phyloP scores from a whole-genome alignment of 2,113 vertebrate species.

The Nerophis ophidion region DNA sequence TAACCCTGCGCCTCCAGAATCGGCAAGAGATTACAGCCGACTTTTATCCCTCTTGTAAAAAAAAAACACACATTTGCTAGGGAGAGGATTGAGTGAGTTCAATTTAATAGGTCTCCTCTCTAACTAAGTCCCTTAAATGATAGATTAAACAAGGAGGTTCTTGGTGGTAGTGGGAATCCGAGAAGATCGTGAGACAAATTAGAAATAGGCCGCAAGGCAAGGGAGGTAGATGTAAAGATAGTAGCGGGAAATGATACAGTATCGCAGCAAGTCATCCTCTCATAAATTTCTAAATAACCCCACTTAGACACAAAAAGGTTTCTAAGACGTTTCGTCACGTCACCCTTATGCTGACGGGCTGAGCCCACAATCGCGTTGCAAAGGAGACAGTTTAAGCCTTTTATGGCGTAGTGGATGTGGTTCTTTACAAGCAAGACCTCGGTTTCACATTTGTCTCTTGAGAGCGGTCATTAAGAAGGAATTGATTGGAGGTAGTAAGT shows the following conservation, averaged over 20 bases:
- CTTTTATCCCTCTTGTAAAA: slow-evolving; percentile 41
- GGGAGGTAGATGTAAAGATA: slow-evolving; percentile 9
- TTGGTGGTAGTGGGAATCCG: slow-evolving; percentile 25
- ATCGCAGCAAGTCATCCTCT: slow-evolving; percentile 19
- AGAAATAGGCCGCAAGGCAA: slow-evolving; percentile 29
- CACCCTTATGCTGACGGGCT: neutral
- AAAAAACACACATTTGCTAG: slow-evolving; percentile 30
- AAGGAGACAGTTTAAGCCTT: slow-evolving; percentile 18
- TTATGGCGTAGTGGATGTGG: slow-evolving; percentile 18
- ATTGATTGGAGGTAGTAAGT: slow-evolving; percentile 18
- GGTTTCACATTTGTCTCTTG: slow-evolving; percentile 18
- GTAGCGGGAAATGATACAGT: slow-evolving; percentile 14
- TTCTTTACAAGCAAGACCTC: slow-evolving; percentile 28
- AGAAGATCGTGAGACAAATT: slow-evolving; percentile 35
- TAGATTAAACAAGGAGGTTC: slow-evolving; percentile 47
- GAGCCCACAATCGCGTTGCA: slow-evolving; percentile 15
- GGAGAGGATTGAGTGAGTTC: slow-evolving; percentile 13
- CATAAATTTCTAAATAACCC: slow-evolving; percentile 22
- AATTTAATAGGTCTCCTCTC: slow-evolving; percentile 34
- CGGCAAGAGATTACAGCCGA: slow-evolving; percentile 43
- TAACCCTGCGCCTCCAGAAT: slow-evolving; percentile 49
- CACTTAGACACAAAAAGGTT: slow-evolving; percentile 10
- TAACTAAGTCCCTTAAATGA: slow-evolving; percentile 57
- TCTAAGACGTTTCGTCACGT: slow-evolving; percentile 4
- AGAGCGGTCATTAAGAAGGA: slow-evolving; percentile 28